Conservation (phyloP, 2,888 invertebrate genomes). For the Netelia virgata region DNA sequence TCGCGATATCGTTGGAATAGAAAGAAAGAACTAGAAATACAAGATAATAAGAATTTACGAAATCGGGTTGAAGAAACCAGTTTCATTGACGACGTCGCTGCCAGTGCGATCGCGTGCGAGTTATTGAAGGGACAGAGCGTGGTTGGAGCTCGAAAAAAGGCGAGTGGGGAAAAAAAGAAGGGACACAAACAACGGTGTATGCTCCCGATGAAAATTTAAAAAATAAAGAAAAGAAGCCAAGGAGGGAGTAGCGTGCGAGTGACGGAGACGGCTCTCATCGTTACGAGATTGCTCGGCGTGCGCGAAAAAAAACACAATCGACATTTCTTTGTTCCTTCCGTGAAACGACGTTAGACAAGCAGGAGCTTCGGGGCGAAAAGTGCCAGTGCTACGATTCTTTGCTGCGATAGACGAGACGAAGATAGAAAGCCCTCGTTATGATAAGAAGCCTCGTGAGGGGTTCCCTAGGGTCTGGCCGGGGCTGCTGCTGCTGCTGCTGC, state of each 20-base stretch:
- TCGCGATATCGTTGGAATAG: slow-evolving; percentile 46
- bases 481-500: slow-evolving; percentile 55
- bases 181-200: not conserved
- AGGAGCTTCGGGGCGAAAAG: not conserved
- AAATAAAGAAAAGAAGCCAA: slow-evolving; percentile 43
- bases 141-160: not conserved
- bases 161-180: not conserved
- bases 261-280: not conserved
- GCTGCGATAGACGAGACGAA: slow-evolving; percentile 3
- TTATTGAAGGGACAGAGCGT: not conserved
- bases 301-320: slow-evolving; percentile 13
- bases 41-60: slow-evolving; percentile 6
- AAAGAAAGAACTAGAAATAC: not conserved
- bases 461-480: slow-evolving; percentile 59
- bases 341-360: not conserved
- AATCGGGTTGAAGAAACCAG: not conserved
- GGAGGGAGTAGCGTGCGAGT: slow-evolving; percentile 44
- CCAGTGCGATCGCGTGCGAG: slow-evolving; percentile 56
- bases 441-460: slow-evolving; percentile 56
- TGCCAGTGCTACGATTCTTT: slow-evolving; percentile 4
- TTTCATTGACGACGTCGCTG: slow-evolving; percentile 64
- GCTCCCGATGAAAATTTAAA: slow-evolving; percentile 43
- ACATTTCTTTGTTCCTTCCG: slow-evolving; percentile 39
- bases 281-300: not conserved
- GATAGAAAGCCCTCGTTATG: slow-evolving; percentile 44